Base-by-base conservation (phyloP, 2,888 invertebrate species). In the Scaptomyza caliginosa region DNA sequence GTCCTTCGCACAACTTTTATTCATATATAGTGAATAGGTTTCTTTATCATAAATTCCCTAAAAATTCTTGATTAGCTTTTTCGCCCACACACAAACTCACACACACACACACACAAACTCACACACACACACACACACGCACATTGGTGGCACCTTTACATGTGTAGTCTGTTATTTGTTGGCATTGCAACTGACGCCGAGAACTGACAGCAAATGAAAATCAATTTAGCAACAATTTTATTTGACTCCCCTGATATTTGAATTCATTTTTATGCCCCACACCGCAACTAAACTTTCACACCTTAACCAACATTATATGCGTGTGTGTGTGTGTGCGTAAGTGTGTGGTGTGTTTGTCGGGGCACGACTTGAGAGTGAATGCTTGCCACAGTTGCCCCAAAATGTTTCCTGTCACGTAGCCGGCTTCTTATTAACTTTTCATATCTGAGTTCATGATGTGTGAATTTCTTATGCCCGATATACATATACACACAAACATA, bases 371-470 rank as follows among this genome's bases (percentile, higher is more conserved):
- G 48, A 64, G 49, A 70, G 65, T 48, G 59, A 50, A 49, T 49
- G 75, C 66, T 54, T 72, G 66, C 56, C 46, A 52, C 73, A 57
- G 58, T 58, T 75, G 72, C 59, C 69, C 74, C 52, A 36, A 17
- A 28, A 52, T 50, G 71, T 46, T 49, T 54, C 65, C 71, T 65
- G 70, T 75, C 80, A 83, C 80, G 80, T 86, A 62, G 36, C 49
- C 49, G 45, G 50, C 34, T 73, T 62, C 77, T 84, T 81, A 80
- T 84, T 83, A 81, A 81, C 81, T 77, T 84, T 81, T 74, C 73
- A 80, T 80, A 83, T 67, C 56, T 66, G 32, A 52, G 43, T 56
- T 70, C 67, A 83, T 80, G 81, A 76, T 74, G 74, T 68, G 81
- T 50, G 74, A 76, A 86, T 58, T 68, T 64, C 77, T 65, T 68